Evolutionary conservation across 2,113 vertebrate genomes (phyloP).

Genomic region (Gadus chalcogrammus): DNA sequence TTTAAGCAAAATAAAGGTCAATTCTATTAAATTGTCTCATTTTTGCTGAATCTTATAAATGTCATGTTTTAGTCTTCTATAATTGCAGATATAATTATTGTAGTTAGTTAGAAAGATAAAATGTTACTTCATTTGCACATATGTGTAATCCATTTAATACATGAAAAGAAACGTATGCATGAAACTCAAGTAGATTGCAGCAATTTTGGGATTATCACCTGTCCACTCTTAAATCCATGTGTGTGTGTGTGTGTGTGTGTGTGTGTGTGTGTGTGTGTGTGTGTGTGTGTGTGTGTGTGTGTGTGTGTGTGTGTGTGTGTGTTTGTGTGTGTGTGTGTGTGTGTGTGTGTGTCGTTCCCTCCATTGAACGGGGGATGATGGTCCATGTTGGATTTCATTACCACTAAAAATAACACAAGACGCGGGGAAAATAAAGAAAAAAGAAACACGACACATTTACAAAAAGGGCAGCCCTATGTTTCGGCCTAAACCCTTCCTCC

Average conservation of each 20-base stretch:
- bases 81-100: background rate
- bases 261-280: constrained; percentile 25
- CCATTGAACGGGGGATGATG: too few relatives aligned
- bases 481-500: background rate
- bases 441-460: too few relatives aligned
- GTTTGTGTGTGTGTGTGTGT: constrained; percentile 5
- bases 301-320: background rate
- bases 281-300: background rate
- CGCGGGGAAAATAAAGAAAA: background rate
- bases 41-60: background rate
- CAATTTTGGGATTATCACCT: too few relatives aligned
- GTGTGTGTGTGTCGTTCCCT: background rate
- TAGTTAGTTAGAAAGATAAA: background rate
- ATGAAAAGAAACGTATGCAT: background rate
- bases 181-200: background rate
- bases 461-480: too few relatives aligned
- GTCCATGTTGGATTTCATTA: background rate
- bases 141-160: too few relatives aligned
- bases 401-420: background rate
- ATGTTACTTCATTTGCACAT: background rate
- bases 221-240: background rate
- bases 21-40: background rate
- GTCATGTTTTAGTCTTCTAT: background rate
- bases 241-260: constrained; percentile 13
- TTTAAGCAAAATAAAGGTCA: background rate